Evolutionary conservation across 2,113 vertebrate genomes (phyloP).

Genomic region (Stegastes partitus): DNA sequence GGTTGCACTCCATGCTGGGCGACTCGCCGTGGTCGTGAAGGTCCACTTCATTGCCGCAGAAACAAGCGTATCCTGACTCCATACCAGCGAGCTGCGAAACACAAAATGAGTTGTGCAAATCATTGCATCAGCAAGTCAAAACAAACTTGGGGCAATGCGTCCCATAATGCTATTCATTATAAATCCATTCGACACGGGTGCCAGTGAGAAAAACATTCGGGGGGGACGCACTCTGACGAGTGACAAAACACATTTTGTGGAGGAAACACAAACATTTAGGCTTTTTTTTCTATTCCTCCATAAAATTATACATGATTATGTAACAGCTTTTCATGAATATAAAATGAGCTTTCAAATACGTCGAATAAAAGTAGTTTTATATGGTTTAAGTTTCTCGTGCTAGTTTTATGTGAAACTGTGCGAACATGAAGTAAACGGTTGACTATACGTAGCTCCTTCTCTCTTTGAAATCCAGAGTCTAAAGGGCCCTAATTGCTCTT

Average conservation of each 20-base stretch:
- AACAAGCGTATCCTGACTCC: slow-evolving; percentile 97
- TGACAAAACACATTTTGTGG: background rate
- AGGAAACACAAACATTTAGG: background rate
- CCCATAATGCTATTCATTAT: slow-evolving; percentile 12
- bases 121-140: slow-evolving; percentile 29
- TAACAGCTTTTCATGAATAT: background rate
- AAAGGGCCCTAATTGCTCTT: slow-evolving; percentile 11
- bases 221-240: background rate
- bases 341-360: no score
- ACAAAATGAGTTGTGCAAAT: slow-evolving; percentile 51
- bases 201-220: background rate
- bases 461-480: slow-evolving; percentile 8
- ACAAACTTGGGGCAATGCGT: slow-evolving; percentile 24
- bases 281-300: background rate
- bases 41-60: slow-evolving; percentile 95
- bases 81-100: slow-evolving; percentile 92
- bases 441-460: background rate
- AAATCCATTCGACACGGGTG: slow-evolving; percentile 26
- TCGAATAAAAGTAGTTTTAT: background rate
- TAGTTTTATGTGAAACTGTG: slow-evolving; percentile 10
- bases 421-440: background rate
- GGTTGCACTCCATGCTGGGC: slow-evolving; percentile 94
- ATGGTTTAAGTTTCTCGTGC: background rate
- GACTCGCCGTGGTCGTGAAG: slow-evolving; percentile 89
- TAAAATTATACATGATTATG: background rate